phyloP scores from a whole-genome alignment of 2,888 invertebrate genomes.

The Brachypalpus laphriformis region DNA sequence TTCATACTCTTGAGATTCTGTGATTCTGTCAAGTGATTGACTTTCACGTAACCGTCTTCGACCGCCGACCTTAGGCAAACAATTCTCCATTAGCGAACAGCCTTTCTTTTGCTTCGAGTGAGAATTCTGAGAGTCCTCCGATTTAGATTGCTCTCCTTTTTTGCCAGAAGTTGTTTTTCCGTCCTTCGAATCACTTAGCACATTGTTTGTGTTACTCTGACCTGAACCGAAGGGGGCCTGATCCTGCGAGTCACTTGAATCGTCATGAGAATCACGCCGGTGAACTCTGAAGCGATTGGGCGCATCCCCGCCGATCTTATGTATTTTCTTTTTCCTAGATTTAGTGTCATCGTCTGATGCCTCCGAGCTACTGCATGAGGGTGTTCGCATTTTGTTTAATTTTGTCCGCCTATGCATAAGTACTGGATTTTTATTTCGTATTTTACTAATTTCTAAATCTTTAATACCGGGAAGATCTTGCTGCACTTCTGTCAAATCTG shows the following conservation, averaged over 20 bases:
- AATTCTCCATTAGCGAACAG: slow-evolving; percentile 69
- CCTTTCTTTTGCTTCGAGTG: slow-evolving; percentile 77
- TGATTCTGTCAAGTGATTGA: slow-evolving; percentile 92
- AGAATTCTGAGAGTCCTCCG: slow-evolving; percentile 80
- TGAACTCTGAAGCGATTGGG: slow-evolving; percentile 86
- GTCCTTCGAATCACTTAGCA: slow-evolving; percentile 78
- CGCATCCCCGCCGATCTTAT: slow-evolving; percentile 86
- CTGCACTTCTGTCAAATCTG: slow-evolving; percentile 38
- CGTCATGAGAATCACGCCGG: slow-evolving; percentile 92
- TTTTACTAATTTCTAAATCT: slow-evolving; percentile 80
- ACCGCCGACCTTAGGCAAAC: slow-evolving; percentile 84
- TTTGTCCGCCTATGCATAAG: slow-evolving; percentile 86
- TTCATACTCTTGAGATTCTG: slow-evolving; percentile 90
- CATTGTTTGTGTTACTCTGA: slow-evolving; percentile 75
- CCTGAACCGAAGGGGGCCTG: slow-evolving; percentile 80
- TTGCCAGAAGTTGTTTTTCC: slow-evolving; percentile 78
- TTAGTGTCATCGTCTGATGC: slow-evolving; percentile 95
- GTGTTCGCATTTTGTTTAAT: slow-evolving; percentile 89
- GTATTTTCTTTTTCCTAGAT: slow-evolving; percentile 90
- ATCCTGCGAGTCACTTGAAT: slow-evolving; percentile 93
- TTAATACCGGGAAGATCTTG: slow-evolving; percentile 77
- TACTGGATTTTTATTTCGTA: slow-evolving; percentile 81
- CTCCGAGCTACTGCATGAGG: slow-evolving; percentile 97
- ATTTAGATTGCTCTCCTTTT: slow-evolving; percentile 79
- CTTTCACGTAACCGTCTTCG: slow-evolving; percentile 90